Percentiles rank a stretch among this genome's conserved stretches.
Conservation (phyloP, 2,113 vertebrate genomes). For the Hypomesus transpacificus region DNA sequence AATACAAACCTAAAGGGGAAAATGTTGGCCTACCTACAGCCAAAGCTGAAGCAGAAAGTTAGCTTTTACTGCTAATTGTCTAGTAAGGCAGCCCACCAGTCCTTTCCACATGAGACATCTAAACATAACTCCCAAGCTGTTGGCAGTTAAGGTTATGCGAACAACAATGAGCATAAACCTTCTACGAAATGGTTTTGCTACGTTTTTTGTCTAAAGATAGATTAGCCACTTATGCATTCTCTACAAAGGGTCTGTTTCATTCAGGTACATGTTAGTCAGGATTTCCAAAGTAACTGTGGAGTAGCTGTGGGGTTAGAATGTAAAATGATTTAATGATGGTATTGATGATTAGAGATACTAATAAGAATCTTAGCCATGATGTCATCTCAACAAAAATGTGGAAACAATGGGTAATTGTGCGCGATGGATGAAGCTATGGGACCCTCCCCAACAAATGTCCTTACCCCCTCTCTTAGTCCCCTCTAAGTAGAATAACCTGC, state of each 20-base stretch:
- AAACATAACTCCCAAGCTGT: too few species aligned
- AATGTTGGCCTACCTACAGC: too few species aligned
- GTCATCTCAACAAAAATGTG: neutral
- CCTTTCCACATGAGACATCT: too few species aligned
- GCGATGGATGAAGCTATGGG: neutral
- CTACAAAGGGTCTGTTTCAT: neutral
- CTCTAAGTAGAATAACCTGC: slow-evolving; percentile 19
- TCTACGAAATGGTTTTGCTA: slow-evolving; percentile 2
- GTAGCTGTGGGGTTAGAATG: slow-evolving; percentile 32
- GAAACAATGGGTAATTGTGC: neutral
- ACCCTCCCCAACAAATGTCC: neutral
- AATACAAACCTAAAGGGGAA: too few species aligned
- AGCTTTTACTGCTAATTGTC: too few species aligned
- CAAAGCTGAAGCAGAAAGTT: too few species aligned
- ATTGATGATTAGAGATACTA: neutral
- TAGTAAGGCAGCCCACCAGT: too few species aligned
- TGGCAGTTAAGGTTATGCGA: too few species aligned
- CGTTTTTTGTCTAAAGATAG: neutral
- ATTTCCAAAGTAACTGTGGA: slow-evolving; percentile 37
- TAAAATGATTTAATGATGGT: slow-evolving; percentile 24
- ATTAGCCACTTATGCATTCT: slow-evolving; percentile 30
- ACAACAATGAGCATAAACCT: too few species aligned
- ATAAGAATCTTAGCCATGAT: neutral
- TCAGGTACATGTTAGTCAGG: slow-evolving; percentile 28
- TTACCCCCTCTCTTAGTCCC: neutral